Evolutionary conservation across 2,888 invertebrate species (phyloP).

Genomic region (Galeruca laticollis): DNA sequence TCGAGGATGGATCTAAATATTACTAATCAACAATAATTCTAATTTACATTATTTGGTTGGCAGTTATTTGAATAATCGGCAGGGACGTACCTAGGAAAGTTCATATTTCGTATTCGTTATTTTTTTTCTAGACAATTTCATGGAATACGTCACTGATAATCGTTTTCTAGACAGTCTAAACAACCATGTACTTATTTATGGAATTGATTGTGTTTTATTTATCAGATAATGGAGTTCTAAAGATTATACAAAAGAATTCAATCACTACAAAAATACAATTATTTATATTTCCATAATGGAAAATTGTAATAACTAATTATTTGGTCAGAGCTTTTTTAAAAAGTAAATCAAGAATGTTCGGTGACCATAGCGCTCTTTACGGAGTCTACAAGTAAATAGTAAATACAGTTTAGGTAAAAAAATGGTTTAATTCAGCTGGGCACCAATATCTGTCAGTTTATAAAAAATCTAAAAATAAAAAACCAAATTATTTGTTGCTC

Average conservation of each 20-base stretch:
- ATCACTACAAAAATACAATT: background rate
- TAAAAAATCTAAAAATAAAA: too few relatives aligned
- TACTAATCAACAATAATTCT: conserved; percentile 28
- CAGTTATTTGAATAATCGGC: conserved; percentile 21
- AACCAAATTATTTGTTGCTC: too few relatives aligned
- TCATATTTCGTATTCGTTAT: background rate
- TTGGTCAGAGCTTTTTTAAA: too few relatives aligned
- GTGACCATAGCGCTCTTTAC: too few relatives aligned
- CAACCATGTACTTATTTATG: conserved; percentile 19
- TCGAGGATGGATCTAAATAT: conserved; percentile 19
- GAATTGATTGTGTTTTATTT: conserved; percentile 18
- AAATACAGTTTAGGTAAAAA: too few relatives aligned
- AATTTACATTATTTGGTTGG: conserved; percentile 25
- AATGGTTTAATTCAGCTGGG: too few relatives aligned
- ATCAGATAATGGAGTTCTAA: background rate
- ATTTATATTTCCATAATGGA: too few relatives aligned
- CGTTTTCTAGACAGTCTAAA: conserved; percentile 3
- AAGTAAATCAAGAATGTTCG: too few relatives aligned
- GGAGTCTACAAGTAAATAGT: too few relatives aligned
- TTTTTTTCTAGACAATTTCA: background rate
- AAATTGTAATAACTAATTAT: too few relatives aligned
- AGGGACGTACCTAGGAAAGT: conserved; percentile 1
- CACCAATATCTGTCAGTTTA: too few relatives aligned
- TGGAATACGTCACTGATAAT: conserved; percentile 10
- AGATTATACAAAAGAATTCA: background rate